Evolutionary conservation across 2,797 vertebrate genomes (phyloP), one percentile per base, ranked within the genome.

Genomic region (Melanotaenia nigrans): DNA sequence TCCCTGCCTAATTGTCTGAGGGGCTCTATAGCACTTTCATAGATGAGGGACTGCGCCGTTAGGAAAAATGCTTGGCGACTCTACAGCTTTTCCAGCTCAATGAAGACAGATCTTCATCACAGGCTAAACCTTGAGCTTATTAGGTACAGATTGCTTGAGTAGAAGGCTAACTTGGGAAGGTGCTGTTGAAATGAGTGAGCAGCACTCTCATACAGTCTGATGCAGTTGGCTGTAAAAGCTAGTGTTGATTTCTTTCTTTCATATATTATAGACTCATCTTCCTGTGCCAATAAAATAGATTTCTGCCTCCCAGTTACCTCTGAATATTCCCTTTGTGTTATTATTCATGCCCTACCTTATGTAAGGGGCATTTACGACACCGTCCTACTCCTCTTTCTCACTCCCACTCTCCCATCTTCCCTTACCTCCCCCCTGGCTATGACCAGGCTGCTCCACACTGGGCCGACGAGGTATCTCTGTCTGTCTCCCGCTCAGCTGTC

Each of bases 1-100:
- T 93, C 92, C 93, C 86, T 88, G 89, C 91, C 90, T 93, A 92
- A 94, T 94, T 93, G 93, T 94, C 91, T 92, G 90, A 92, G 94
- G 90, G 92, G 87, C 90, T 92, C 89, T 89, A 90, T 91, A 91
- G 93, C 92, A 89, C 90, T 93, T 92, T 93, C 91, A 90, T 88
- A 93, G 89, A 90, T 89, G 89, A 93, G 91, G 89, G 87, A 92
- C 89, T 79, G 89, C 78, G 86, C 83, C 73, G 87, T 90, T 91
- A 92, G 82, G 88, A 87, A 83, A 91, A 89, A 84, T 74, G 86
- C 87, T 87, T 78, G 0, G 90, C 84, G 70, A 83, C 75, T 72
- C 86, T 82, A 68, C 86, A 85, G 88, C 87, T 92, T 93, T 91
- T 91, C 90, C 87, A 81, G 87, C 90, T 84, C 91, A 89, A 87